Evolutionary conservation across 1,140 invertebrate genomes (phyloP).

Genomic region (Rhyacophila brunnea): DNA sequence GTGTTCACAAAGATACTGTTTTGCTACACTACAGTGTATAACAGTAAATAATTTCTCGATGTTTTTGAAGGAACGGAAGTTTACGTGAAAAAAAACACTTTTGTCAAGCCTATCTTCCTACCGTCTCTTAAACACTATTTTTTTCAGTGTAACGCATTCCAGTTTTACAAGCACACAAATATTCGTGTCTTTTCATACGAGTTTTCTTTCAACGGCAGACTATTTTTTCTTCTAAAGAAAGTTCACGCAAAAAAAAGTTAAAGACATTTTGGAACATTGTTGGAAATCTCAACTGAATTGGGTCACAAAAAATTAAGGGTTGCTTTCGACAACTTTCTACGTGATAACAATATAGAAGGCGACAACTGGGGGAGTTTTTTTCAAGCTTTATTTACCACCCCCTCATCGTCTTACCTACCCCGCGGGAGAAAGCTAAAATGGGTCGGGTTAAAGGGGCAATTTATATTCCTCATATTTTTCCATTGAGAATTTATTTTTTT

Average conservation of each 20-base stretch:
- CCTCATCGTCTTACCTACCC: constrained; percentile 11
- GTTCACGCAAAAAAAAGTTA: not conserved
- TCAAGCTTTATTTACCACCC: constrained; percentile 22
- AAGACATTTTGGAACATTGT: constrained; percentile 11
- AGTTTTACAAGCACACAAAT: too few species aligned
- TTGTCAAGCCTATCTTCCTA: too few species aligned
- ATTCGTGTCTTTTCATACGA: too few species aligned
- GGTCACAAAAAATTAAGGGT: constrained; percentile 35
- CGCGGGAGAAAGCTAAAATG: constrained; percentile 22
- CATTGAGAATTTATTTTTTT: constrained; percentile 32
- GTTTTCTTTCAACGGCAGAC: not conserved
- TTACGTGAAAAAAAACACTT: too few species aligned
- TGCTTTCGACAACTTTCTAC: constrained; percentile 34
- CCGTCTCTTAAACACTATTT: too few species aligned
- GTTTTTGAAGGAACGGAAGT: too few species aligned
- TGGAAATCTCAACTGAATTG: constrained; percentile 33
- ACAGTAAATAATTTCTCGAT: too few species aligned
- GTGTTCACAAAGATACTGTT: too few species aligned
- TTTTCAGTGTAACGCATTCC: too few species aligned
- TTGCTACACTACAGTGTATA: too few species aligned
- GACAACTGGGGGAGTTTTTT: constrained; percentile 13
- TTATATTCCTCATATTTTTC: constrained; percentile 38
- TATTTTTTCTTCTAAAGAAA: not conserved
- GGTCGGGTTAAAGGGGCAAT: constrained; percentile 34
- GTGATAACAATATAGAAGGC: constrained; percentile 36